Evolutionary conservation across 1,140 invertebrate genomes (phyloP).

Genomic region (Plodia interpunctella): DNA sequence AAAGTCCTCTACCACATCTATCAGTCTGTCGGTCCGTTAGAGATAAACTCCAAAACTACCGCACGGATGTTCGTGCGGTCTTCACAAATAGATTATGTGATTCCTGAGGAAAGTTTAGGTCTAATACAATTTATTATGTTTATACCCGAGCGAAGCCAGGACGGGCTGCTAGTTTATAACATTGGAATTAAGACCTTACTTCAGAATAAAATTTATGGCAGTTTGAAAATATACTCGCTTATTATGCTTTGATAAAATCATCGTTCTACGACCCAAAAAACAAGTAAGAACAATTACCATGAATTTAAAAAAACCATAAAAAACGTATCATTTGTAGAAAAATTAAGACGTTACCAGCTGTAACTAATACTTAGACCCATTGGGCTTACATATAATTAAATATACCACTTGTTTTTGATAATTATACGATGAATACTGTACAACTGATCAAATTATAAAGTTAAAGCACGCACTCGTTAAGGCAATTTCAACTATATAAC

Average conservation of each 20-base stretch:
- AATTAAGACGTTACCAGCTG: constrained; percentile 7
- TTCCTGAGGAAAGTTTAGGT: too few relatives aligned
- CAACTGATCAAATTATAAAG: neutral
- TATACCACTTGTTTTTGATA: neutral
- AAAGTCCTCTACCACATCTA: too few relatives aligned
- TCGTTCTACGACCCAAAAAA: neutral
- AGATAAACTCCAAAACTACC: too few relatives aligned
- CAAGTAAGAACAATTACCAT: neutral
- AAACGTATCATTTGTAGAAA: constrained; percentile 5
- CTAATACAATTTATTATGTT: too few relatives aligned
- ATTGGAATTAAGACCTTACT: neutral
- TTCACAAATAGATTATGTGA: too few relatives aligned
- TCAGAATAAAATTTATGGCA: neutral
- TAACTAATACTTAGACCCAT: neutral
- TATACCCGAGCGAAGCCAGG: too few relatives aligned
- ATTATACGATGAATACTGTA: constrained; percentile 1
- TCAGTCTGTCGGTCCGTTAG: too few relatives aligned
- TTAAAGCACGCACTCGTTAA: neutral
- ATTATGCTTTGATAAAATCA: neutral
- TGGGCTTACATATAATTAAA: neutral
- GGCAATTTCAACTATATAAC: neutral
- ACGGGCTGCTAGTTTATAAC: too few relatives aligned
- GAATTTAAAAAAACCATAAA: constrained; percentile 8
- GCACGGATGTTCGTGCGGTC: too few relatives aligned
- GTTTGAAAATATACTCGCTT: neutral